Evolutionary conservation across 2,888 invertebrate species (phyloP), one percentile per base, ranked within the genome.

Genomic region (Abrostola triplasia): DNA sequence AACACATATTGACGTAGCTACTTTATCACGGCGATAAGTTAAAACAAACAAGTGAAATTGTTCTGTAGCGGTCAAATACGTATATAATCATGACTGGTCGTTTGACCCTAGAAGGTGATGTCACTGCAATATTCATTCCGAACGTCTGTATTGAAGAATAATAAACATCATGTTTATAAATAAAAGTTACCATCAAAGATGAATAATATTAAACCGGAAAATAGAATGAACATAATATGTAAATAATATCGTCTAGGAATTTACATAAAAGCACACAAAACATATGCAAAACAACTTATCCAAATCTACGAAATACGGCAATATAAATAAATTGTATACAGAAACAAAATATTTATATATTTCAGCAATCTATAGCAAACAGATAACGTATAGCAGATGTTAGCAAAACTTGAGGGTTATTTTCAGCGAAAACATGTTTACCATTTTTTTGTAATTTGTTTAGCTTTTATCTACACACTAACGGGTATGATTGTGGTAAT

Each of bases 1-100:
- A 90, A 88, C 84, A 87, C 37, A 76, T 74, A 84, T 80, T 89
- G 89, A 89, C 89, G 89, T 85, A 82, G 78, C 67, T 36, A 52
- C 24, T 58, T 70, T 84, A 84, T 85, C 80, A 60, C 48, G 10
- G 47, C 38, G 79, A 81, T 82, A 82, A 77, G 48, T 65, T 71
- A 63, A 66, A 75, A 76, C 68, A 81, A 83, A 81, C 78, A 83
- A 81, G 71, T 76, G 72, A 81, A 79, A 79, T 71, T 67, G 70
- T 73, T 66, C 67, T 63, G 64, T 63, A 73, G 79, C 79, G 85
- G 85, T 85, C 86, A 81, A 56, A 70, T 70, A 73, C 65, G 70
- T 72, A 62, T 41, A 70, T 74, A 80, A 82, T 81, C 80, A 79
- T 62, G 69, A 60, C 64, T 73, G 63, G 72, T 64, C 42, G 56